Conservation (phyloP, 2,113 vertebrate species). For the Prinia subflava region DNA sequence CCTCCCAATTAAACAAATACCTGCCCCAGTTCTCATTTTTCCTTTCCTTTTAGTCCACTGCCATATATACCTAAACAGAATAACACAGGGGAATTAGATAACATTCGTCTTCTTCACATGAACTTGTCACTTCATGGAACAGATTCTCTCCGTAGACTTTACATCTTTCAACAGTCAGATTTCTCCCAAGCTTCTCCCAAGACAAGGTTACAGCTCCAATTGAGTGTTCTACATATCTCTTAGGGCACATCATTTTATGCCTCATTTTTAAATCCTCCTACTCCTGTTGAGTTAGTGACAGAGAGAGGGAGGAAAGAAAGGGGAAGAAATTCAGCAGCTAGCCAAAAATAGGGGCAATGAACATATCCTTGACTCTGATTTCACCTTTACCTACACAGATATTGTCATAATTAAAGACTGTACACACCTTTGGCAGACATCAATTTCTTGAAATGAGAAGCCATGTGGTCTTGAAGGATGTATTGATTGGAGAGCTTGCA, state of each 20-base stretch:
- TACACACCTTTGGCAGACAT: conserved; percentile 56
- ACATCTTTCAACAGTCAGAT: neutral
- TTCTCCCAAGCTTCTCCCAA: neutral
- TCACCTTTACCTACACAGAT: neutral
- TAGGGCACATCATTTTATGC: neutral
- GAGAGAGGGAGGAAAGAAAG: neutral
- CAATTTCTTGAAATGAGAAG: conserved; percentile 55
- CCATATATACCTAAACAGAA: neutral
- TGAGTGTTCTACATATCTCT: neutral
- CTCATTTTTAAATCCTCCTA: conserved; percentile 29
- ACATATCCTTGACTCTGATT: neutral
- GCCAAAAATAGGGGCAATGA: neutral
- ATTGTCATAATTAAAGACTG: neutral
- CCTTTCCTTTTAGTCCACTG: neutral
- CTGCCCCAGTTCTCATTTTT: neutral
- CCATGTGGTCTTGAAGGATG: conserved; percentile 55
- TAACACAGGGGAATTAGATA: neutral
- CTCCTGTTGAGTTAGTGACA: neutral
- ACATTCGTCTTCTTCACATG: neutral
- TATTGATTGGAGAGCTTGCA: conserved; percentile 67
- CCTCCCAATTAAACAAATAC: neutral
- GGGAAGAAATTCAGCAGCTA: neutral
- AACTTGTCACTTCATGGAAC: neutral
- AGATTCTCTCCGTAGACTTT: neutral
- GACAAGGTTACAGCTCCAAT: neutral